Evolutionary conservation across 2,113 vertebrate species (phyloP), one percentile per base, ranked within the genome.

Genomic region (Nicator chloris): DNA sequence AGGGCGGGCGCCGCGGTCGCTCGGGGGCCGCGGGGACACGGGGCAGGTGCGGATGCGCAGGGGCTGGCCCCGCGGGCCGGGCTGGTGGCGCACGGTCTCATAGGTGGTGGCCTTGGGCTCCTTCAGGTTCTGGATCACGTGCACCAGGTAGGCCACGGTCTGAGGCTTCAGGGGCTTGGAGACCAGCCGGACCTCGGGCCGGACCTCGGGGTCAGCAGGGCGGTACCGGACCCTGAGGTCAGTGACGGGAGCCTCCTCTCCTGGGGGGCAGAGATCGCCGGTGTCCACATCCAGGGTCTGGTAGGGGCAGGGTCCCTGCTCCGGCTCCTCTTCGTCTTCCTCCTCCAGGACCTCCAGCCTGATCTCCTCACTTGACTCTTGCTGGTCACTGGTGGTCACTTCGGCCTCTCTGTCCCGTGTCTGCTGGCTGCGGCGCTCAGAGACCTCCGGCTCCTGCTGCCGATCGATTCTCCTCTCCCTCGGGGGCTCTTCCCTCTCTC

Each of bases 381-480:
- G 24, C 17, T 3, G 31, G 2, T 14, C 20, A 1, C 0, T 6
- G 2, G 0, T 5, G 47, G 4, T 3, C 3, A 3, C 42, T 30
- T 5, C 23, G 2, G 26, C 21, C 14, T 28, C 53, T 13, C 11
- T 11, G 0, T 7, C 39, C 0, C 0, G 4, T 5, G 19, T 14
- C 20, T 6, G 47, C 17, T 3, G 51, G 6, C 19, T 28, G 4
- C 6, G 30, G 22, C 1, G 11, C 39, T 72, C 75, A 0, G 30
- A 44, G 4, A 20, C 21, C 0, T 82, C 65, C 7, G 44, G 31
- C 0, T 88, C 70, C 4, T 0, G 6, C 0, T 76, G 14, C 1
- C 0, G 11, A 15, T 49, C 5, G 0, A 8, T 5, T 6, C 10
- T 80, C 9, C 22, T 84, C 1, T 76, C 22, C 1, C 4, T 1